phyloP scores from a whole-genome alignment of 2,888 invertebrate genomes.

The Rhingia campestris region DNA sequence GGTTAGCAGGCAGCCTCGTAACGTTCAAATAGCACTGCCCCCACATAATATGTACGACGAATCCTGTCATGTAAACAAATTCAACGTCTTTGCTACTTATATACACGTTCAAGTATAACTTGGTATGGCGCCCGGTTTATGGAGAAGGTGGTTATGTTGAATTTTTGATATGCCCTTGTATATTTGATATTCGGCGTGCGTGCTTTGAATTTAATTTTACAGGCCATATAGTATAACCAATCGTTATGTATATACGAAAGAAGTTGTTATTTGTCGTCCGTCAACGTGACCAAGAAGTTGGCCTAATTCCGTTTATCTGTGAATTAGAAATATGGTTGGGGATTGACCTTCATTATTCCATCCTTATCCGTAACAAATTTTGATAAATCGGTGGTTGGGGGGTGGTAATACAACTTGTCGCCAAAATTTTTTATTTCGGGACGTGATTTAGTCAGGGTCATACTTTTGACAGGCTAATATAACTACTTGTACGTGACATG shows the following conservation, averaged over 20 bases:
- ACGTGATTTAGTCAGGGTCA: slow-evolving; percentile 29
- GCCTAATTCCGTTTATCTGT: slow-evolving; percentile 27
- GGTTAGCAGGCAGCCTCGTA: slow-evolving; percentile 22
- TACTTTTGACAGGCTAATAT: background rate
- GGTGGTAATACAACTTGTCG: slow-evolving; percentile 16
- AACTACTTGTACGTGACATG: slow-evolving; percentile 45
- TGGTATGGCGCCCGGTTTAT: slow-evolving; percentile 4
- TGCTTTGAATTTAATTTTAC: slow-evolving; percentile 72
- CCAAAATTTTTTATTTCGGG: slow-evolving; percentile 50
- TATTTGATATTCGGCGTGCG: slow-evolving; percentile 59
- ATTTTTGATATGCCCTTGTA: slow-evolving; percentile 8
- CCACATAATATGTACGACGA: slow-evolving; percentile 13
- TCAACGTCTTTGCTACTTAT: slow-evolving; percentile 34
- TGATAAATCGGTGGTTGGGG: slow-evolving; percentile 56
- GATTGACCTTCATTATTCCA: slow-evolving; percentile 24
- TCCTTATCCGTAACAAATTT: slow-evolving; percentile 14
- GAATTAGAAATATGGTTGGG: background rate
- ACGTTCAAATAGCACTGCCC: slow-evolving; percentile 39
- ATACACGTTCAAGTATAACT: slow-evolving; percentile 6
- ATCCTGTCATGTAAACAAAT: slow-evolving; percentile 65
- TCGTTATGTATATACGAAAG: slow-evolving; percentile 37
- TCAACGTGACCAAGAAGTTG: slow-evolving; percentile 48
- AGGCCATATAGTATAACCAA: slow-evolving; percentile 66
- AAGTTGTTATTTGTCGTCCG: slow-evolving; percentile 35
- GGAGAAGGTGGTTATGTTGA: background rate